These are phyloP conservation scores for Diadegma fenestrale DNA, from an alignment of 2,888 invertebrate species.

Conservation along the genomic window DNA sequence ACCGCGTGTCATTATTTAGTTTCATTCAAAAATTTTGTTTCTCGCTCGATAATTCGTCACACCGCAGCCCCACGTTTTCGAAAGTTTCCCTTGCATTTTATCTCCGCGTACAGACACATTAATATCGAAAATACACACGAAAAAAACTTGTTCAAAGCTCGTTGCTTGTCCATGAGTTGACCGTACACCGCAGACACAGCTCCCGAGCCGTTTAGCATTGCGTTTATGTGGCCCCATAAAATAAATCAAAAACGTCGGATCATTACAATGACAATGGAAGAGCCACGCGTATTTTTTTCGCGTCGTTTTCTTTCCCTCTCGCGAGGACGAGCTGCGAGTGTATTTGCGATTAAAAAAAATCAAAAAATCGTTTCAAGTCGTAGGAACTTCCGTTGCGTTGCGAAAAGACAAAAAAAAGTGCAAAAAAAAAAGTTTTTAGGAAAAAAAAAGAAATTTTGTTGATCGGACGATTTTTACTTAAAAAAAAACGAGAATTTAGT, in stretches of 20 bases:
- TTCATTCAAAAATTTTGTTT: slow-evolving; percentile 7
- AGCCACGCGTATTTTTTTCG: slow-evolving; percentile 13
- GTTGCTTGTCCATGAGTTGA: slow-evolving; percentile 36
- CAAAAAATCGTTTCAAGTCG: neutral
- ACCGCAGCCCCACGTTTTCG: slow-evolving; percentile 51
- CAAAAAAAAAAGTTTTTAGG: neutral
- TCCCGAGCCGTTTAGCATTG: slow-evolving; percentile 71
- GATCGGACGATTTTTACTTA: neutral
- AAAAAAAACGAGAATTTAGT: neutral
- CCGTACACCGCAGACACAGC: slow-evolving; percentile 29
- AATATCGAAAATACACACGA: neutral
- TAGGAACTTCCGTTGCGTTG: neutral
- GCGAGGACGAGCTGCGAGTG: neutral
- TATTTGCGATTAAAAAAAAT: neutral
- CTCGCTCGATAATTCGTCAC: slow-evolving; percentile 65
- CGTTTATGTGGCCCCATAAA: slow-evolving; percentile 77
- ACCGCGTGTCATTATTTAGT: neutral
- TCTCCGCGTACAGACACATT: neutral
- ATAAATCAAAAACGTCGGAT: slow-evolving; percentile 80
- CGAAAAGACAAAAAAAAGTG: neutral
- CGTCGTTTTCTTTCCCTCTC: neutral
- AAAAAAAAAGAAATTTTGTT: neutral
- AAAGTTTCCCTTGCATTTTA: slow-evolving; percentile 51
- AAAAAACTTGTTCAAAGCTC: slow-evolving; percentile 48
- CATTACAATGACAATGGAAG: slow-evolving; percentile 80